Evolutionary conservation across 2,113 vertebrate species (phyloP).

Genomic region (Phylloscopus trochiloides): DNA sequence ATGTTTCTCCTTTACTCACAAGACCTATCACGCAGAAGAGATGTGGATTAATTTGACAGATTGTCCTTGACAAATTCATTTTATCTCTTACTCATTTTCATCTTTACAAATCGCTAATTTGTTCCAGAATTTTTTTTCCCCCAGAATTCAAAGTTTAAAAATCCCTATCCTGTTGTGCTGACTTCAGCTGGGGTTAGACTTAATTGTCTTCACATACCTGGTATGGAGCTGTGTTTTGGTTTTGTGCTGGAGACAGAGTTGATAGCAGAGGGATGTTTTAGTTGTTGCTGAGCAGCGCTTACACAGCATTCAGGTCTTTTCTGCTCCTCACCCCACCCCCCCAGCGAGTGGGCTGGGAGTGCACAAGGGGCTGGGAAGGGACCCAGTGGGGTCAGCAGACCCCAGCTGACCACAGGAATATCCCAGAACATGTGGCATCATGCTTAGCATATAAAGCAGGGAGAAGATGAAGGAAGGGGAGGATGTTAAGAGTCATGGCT

Average conservation of each 20-base stretch:
- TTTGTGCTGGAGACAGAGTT: background rate
- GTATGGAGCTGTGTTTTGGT: background rate
- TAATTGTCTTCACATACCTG: background rate
- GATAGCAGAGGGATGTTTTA: background rate
- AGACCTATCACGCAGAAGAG: background rate
- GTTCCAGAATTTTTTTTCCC: background rate
- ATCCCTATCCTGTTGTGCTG: background rate
- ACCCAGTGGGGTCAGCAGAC: background rate
- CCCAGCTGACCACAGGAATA: background rate
- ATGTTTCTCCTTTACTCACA: background rate
- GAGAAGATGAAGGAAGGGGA: background rate
- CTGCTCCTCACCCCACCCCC: rapidly evolving
- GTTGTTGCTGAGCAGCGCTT: background rate
- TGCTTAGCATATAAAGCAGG: background rate
- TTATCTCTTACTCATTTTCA: conserved; percentile 11
- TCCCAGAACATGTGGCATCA: background rate
- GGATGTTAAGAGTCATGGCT: background rate
- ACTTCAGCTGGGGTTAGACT: background rate
- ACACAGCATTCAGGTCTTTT: background rate
- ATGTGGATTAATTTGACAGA: background rate
- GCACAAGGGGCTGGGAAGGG: background rate
- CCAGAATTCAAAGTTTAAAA: background rate
- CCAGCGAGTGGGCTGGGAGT: background rate
- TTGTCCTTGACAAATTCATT: background rate
- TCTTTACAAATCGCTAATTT: background rate